Evolutionary conservation across 2,888 invertebrate genomes (phyloP).

Genomic region (Aporophyla nigra): DNA sequence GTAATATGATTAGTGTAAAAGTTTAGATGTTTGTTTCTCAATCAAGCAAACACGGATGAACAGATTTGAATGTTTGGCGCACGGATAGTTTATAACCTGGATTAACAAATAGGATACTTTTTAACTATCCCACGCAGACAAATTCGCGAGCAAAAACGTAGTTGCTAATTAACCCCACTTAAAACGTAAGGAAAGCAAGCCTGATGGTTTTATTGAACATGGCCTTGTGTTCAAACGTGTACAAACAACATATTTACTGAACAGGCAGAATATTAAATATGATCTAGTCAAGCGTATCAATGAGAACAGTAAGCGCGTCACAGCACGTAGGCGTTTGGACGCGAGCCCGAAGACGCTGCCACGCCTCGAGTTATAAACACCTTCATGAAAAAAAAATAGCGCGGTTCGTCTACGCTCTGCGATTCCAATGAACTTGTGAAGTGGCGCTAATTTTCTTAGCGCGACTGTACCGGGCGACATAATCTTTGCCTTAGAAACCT

Average conservation of each 20-base stretch:
- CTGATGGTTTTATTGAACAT: constrained; percentile 14
- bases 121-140: too few relatives aligned
- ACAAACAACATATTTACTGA: constrained; percentile 46
- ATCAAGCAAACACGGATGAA: too few relatives aligned
- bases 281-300: constrained; percentile 61
- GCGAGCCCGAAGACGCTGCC: constrained; percentile 74
- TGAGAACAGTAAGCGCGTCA: constrained; percentile 64
- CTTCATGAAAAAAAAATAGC: constrained; percentile 63
- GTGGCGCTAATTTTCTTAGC: constrained; percentile 49
- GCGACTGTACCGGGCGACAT: constrained; percentile 23
- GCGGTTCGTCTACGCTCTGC: constrained; percentile 34
- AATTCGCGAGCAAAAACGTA: too few relatives aligned
- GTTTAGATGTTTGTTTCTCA: too few relatives aligned
- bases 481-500: constrained; percentile 45
- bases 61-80: too few relatives aligned
- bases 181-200: constrained; percentile 18
- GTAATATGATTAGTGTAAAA: too few relatives aligned
- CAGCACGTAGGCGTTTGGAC: constrained; percentile 77
- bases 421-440: constrained; percentile 67
- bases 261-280: constrained; percentile 56
- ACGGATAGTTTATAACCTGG: too few relatives aligned
- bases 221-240: constrained; percentile 35
- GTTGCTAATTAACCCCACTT: constrained; percentile 5
- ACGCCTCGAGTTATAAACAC: constrained; percentile 77
- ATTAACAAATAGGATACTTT: too few relatives aligned